Evolutionary conservation across 1,140 invertebrate species (phyloP).

Genomic region (Marisa cornuarietis): DNA sequence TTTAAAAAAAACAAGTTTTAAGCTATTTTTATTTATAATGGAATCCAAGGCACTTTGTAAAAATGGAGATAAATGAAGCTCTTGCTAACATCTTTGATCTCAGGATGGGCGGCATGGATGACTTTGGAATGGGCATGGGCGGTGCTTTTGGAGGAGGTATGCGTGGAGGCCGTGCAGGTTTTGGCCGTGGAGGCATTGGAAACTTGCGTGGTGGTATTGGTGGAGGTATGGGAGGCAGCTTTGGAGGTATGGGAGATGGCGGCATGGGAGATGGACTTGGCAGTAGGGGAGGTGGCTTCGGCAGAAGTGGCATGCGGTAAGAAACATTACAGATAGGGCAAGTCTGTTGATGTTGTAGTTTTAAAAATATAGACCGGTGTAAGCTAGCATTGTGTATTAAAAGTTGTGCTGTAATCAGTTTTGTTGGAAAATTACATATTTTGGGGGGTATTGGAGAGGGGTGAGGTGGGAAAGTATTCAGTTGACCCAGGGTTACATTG

Average conservation of each 20-base stretch:
- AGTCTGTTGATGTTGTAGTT: no score
- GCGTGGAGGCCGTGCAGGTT: conserved; percentile 55
- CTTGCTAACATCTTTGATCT: neutral
- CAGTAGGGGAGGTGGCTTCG: conserved; percentile 22
- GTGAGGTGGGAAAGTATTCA: no score
- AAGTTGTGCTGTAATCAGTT: no score
- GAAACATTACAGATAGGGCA: neutral
- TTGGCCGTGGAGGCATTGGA: conserved; percentile 61
- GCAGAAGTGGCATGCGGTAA: conserved; percentile 33
- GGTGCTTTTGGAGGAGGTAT: conserved; percentile 36
- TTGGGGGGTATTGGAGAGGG: no score
- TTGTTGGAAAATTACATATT: no score
- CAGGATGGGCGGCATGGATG: conserved; percentile 29
- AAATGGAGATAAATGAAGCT: no score
- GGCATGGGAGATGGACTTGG: conserved; percentile 47
- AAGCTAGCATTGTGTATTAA: no score
- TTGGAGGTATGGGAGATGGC: conserved; percentile 62
- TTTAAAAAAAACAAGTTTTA: no score
- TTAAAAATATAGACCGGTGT: no score
- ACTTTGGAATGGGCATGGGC: conserved; percentile 30
- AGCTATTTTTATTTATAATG: no score
- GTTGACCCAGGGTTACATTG: no score
- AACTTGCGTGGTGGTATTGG: conserved; percentile 64
- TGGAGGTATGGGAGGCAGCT: conserved; percentile 57
- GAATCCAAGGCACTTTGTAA: no score